phyloP scores from a whole-genome alignment of 2,888 invertebrate genomes.

The Athrips mouffetella region DNA sequence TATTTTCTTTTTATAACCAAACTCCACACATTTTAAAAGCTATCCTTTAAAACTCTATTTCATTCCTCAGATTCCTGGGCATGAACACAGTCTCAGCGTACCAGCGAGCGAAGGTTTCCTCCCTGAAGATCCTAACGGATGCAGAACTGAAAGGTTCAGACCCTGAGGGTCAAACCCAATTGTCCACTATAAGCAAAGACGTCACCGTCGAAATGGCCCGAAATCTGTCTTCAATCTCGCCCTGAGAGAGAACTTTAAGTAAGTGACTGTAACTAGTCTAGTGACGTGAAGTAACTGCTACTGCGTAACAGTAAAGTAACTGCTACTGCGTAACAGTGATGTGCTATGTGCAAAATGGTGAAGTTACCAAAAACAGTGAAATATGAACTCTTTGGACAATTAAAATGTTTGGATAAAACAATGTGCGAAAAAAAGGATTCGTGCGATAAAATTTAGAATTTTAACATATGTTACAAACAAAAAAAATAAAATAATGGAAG shows the following conservation, averaged over 20 bases:
- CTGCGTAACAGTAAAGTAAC: background rate
- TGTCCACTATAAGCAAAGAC: constrained; percentile 69
- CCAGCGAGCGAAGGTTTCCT: constrained; percentile 92
- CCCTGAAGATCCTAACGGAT: constrained; percentile 83
- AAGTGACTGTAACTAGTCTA: constrained; percentile 16
- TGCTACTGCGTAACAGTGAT: too few relatives aligned
- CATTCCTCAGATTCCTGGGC: constrained; percentile 88
- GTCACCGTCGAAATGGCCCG: constrained; percentile 71
- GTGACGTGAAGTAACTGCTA: background rate
- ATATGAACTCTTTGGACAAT: too few relatives aligned
- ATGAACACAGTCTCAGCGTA: constrained; percentile 94
- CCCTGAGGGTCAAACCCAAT: constrained; percentile 41
- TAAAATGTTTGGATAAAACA: too few relatives aligned
- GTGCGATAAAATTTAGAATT: too few relatives aligned
- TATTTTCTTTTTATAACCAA: too few relatives aligned
- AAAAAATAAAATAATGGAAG: too few relatives aligned
- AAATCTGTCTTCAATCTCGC: constrained; percentile 62
- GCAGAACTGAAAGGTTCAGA: constrained; percentile 36
- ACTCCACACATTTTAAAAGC: too few relatives aligned
- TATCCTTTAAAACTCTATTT: too few relatives aligned
- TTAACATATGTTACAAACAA: too few relatives aligned
- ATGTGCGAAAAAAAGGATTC: too few relatives aligned
- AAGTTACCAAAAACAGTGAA: too few relatives aligned
- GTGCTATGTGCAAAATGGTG: too few relatives aligned
- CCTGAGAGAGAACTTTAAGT: constrained; percentile 54